Evolutionary conservation across 2,113 vertebrate species (phyloP), one percentile per base, ranked within the genome.

Genomic region (Electrona antarctica): DNA sequence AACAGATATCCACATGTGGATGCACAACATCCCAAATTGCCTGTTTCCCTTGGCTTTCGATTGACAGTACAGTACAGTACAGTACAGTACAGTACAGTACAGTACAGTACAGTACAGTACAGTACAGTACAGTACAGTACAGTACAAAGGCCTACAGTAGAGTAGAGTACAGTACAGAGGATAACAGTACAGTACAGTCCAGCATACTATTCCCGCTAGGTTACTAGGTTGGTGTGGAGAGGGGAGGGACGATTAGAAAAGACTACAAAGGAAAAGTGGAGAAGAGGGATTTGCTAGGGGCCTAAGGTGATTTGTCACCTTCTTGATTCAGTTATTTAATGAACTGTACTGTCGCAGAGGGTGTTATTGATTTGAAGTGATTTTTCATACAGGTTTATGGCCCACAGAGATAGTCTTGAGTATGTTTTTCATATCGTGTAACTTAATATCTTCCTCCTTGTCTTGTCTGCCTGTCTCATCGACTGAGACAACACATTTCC

Each of bases 281-380:
- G 70, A 76, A 80, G 64, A 7, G 73, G 82, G 81, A 84, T 87
- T 83, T 87, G 64, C 56, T 62, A 29, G 68, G 65, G 64, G 60
- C 79, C 82, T 80, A 78, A 81, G 82, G 72, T 87, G 81, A 88
- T 89, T 89, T 87, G 79, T 83, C 82, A 76, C 71, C 60, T 58
- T 74, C 84, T 85, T 83, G 77, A 89, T 85, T 79, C 67, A 63
- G 80, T 68, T 74, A 46, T 74, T 62, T 86, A 84, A 88, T 87
- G 76, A 89, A 78, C 71, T 33, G 29, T 51, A 58, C 59, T 7
- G 45, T 71, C 79, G 60, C 68, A 85, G 77, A 65, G 63, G 69
- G n/a, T 41, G 12, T 74, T 82, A 86, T 82, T 86, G 77, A 80
- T 71, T 79, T 72, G 64, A 72, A 75, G 67, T 79, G 80, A 82